Evolutionary conservation across 2,797 vertebrate genomes (phyloP).

Genomic region (Pogoniulus pusillus): DNA sequence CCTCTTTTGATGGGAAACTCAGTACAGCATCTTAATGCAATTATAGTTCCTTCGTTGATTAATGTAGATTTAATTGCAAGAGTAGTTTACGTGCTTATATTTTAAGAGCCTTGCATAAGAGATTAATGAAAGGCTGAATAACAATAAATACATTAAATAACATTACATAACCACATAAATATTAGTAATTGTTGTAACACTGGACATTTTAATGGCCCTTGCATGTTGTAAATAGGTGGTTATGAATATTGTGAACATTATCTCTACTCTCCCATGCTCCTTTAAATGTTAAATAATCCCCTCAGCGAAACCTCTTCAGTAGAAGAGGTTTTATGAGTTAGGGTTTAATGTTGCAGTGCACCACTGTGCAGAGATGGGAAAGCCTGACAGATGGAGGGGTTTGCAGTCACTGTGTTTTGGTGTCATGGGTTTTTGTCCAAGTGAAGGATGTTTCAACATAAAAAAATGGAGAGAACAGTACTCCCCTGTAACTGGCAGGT

Average conservation of each 20-base stretch:
- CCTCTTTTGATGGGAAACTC: background rate
- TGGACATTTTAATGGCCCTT: conserved; percentile 22
- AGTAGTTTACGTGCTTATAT: background rate
- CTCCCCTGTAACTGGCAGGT: background rate
- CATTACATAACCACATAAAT: conserved; percentile 37
- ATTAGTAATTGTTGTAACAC: conserved; percentile 1
- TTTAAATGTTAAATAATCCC: background rate
- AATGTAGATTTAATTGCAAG: conserved; percentile 43
- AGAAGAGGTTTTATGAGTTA: background rate
- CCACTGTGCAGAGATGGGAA: background rate
- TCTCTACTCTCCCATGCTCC: background rate
- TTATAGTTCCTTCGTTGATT: conserved; percentile 15
- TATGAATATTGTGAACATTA: background rate
- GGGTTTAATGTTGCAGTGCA: background rate
- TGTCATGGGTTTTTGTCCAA: background rate
- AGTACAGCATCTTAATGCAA: background rate
- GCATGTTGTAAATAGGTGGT: background rate
- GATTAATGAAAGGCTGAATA: conserved; percentile 21
- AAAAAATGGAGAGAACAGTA: background rate
- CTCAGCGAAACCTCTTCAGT: background rate
- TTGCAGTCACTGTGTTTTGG: background rate
- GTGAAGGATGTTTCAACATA: background rate
- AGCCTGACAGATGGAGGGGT: background rate
- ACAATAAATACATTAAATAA: conserved; percentile 12
- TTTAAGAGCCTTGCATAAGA: conserved; percentile 8